Evolutionary conservation across 2,113 vertebrate genomes (phyloP).

Genomic region (Sinocyclocheilus grahami): DNA sequence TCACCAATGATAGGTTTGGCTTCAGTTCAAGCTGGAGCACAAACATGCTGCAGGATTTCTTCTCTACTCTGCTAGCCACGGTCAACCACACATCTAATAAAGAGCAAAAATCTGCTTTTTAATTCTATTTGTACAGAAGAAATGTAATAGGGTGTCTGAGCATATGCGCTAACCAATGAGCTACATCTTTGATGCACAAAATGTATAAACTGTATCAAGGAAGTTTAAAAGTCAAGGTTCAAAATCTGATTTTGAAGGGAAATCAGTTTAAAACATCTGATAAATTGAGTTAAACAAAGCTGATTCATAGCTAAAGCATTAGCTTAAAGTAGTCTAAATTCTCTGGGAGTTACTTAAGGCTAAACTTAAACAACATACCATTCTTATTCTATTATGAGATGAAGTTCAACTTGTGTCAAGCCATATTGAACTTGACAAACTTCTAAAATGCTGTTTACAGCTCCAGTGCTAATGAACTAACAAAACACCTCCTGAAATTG

Average conservation of each 20-base stretch:
- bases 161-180: neutral
- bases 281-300: neutral
- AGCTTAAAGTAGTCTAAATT: too few relatives aligned
- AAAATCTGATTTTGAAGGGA: neutral
- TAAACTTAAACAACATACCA: neutral
- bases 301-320: neutral
- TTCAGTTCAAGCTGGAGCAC: neutral
- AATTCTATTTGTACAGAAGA: neutral
- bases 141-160: neutral
- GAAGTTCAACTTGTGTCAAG: neutral
- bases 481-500: too few relatives aligned
- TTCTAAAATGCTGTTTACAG: constrained; percentile 8
- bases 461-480: neutral
- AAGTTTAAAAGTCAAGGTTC: neutral
- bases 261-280: neutral
- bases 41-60: constrained; percentile 46
- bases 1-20: constrained; percentile 40
- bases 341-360: neutral
- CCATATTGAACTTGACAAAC: neutral
- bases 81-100: neutral
- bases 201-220: neutral
- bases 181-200: neutral
- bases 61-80: neutral
- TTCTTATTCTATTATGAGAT: neutral
- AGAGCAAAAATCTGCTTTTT: neutral